phyloP scores from a whole-genome alignment of 2,797 vertebrate species.

The Xyrichtys novacula region DNA sequence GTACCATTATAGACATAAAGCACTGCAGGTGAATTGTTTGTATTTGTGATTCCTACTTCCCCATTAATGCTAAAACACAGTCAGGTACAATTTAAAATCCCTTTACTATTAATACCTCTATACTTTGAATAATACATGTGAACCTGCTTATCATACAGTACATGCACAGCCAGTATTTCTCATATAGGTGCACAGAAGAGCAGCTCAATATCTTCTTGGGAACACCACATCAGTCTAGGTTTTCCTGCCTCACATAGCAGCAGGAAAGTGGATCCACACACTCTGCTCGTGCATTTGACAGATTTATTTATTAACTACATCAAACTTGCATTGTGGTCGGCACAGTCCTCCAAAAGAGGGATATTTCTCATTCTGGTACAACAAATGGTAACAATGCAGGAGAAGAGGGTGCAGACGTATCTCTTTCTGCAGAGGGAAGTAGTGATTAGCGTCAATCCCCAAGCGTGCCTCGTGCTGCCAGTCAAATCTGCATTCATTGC shows the following conservation, averaged over 20 bases:
- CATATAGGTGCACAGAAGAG: not conserved
- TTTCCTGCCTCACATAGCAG: not conserved
- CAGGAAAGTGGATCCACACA: not conserved
- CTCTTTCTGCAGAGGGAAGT: slow-evolving; percentile 1
- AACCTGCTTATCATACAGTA: not conserved
- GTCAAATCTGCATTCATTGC: slow-evolving; percentile 33
- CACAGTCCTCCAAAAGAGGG: not conserved
- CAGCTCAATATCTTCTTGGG: not conserved
- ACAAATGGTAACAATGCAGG: slow-evolving; percentile 6
- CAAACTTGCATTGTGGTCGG: slow-evolving; percentile 1
- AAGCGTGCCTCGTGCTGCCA: slow-evolving; percentile 9
- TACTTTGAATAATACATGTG: not conserved
- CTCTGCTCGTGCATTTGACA: not conserved
- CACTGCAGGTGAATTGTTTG: not conserved
- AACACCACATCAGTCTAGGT: not conserved
- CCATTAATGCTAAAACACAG: not conserved
- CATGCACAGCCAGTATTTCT: not conserved
- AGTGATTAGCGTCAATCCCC: not conserved
- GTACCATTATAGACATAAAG: not conserved
- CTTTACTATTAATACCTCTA: not conserved
- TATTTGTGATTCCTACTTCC: not conserved
- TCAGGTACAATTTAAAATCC: not conserved
- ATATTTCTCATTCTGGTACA: not conserved
- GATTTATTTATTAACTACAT: slow-evolving; percentile 13
- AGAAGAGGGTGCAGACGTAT: slow-evolving; percentile 1